These are phyloP conservation scores for Pyrrhosoma nymphula DNA, from an alignment of 2,888 invertebrate species.

Conservation along the genomic window DNA sequence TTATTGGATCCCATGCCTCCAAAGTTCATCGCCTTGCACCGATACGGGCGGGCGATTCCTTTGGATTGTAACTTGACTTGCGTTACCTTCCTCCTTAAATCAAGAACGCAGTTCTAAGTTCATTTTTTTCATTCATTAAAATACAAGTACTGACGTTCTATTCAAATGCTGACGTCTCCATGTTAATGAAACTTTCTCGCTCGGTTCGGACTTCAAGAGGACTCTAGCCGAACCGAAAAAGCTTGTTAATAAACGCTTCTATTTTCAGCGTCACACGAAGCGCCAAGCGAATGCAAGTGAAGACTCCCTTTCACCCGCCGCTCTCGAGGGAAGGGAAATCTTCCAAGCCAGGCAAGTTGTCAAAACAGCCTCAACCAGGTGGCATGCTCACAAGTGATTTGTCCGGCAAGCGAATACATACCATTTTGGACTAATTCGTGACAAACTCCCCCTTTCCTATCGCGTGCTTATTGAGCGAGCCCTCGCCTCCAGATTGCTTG, in stretches of 20 bases:
- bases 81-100: too few species aligned
- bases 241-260: background rate
- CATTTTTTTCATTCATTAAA: too few species aligned
- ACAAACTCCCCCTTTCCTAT: background rate
- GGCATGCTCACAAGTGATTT: background rate
- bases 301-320: background rate
- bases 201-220: too few species aligned
- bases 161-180: too few species aligned
- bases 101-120: too few species aligned
- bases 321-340: background rate
- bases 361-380: background rate
- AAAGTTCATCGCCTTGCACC: too few species aligned
- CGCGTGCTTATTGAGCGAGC: background rate
- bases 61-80: too few species aligned
- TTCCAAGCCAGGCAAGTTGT: background rate
- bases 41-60: too few species aligned
- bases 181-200: too few species aligned
- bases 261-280: background rate
- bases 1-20: too few species aligned
- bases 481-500: background rate
- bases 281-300: background rate
- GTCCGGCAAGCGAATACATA: background rate
- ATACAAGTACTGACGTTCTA: too few species aligned
- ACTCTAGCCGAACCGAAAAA: background rate
- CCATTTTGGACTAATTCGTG: background rate